These are phyloP conservation scores for Porites evermanni DNA, from an alignment of 92 coral and sea anemone species.

Conservation along the genomic window DNA sequence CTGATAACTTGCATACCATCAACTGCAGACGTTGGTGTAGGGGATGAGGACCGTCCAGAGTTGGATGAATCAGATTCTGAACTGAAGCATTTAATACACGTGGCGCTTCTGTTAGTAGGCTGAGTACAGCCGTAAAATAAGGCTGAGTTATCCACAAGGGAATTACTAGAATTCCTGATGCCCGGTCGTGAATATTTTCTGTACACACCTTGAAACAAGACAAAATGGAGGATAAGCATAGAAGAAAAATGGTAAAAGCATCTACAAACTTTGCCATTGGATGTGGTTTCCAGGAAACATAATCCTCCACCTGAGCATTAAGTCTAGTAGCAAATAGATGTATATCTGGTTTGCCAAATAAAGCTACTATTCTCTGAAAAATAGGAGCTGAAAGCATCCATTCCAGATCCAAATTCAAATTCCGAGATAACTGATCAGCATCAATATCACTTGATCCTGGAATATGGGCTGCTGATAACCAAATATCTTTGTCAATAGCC, in stretches of 20 bases:
- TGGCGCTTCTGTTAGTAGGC: too few species aligned
- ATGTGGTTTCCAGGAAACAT: constrained; percentile 66
- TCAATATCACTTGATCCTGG: too few species aligned
- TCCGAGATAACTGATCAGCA: too few species aligned
- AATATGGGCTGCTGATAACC: too few species aligned
- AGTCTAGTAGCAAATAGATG: constrained; percentile 70
- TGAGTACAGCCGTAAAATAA: not conserved
- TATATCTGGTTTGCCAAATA: constrained; percentile 32
- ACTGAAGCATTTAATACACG: too few species aligned
- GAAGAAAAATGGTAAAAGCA: constrained; percentile 64
- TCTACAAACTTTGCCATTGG: constrained; percentile 52
- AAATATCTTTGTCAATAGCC: not conserved
- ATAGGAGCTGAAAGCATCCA: not conserved
- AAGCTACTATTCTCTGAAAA: not conserved
- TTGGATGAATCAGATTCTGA: constrained; percentile 17
- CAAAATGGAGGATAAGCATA: constrained; percentile 71
- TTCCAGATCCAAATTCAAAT: not conserved
- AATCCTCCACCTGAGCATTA: constrained; percentile 48
- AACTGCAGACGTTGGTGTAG: constrained; percentile 39
- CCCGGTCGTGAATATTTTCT: constrained; percentile 45
- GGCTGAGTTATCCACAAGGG: constrained; percentile 55
- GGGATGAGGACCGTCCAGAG: constrained; percentile 31
- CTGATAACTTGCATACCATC: constrained; percentile 73
- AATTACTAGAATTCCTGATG: constrained; percentile 52
- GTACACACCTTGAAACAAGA: not conserved